A percentile compares a stretch with the other conserved stretches of the same genome.
Evolutionary conservation across 2,113 vertebrate species (phyloP).

Genomic region (Chaetura pelagica): DNA sequence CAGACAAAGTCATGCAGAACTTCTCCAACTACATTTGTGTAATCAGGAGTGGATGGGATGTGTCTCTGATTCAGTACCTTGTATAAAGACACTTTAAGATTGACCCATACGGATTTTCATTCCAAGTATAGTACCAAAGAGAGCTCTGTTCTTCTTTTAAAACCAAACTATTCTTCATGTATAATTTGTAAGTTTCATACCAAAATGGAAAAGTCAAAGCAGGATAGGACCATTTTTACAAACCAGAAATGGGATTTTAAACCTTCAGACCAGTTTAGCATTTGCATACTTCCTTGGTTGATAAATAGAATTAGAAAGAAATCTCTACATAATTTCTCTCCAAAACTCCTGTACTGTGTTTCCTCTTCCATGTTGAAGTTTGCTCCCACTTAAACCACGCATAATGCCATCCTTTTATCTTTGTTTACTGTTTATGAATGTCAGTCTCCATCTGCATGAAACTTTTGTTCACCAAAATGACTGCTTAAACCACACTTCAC

Average conservation of each 20-base stretch:
- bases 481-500: background rate
- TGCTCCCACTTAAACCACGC: background rate
- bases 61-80: background rate
- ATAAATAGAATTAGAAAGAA: background rate
- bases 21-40: background rate
- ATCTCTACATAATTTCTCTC: background rate
- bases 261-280: background rate
- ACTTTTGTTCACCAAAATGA: background rate
- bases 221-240: background rate
- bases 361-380: background rate
- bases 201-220: background rate
- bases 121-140: background rate
- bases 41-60: background rate
- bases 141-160: background rate
- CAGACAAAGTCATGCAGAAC: background rate
- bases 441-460: background rate
- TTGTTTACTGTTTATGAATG: background rate
- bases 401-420: background rate
- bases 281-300: background rate
- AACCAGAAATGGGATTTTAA: background rate
- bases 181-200: background rate
- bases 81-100: background rate
- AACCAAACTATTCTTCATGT: background rate
- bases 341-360: background rate
- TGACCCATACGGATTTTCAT: fast-evolving